phyloP scores from a whole-genome alignment of 2,888 invertebrate genomes.

The Craniophora ligustri region DNA sequence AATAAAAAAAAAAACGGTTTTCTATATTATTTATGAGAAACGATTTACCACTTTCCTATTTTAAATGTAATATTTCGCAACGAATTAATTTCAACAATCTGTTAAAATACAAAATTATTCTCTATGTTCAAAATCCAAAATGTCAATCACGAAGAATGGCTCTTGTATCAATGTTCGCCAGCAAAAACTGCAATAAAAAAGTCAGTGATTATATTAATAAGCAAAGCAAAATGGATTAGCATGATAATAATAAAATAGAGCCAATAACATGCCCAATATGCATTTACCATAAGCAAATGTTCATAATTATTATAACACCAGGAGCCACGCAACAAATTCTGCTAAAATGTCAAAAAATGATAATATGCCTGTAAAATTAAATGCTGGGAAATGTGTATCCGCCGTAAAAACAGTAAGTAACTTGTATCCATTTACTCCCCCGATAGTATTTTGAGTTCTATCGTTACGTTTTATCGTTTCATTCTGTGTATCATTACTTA shows the following conservation, averaged over 20 bases:
- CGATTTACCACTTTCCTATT: background rate
- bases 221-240: constrained; percentile 13
- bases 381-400: constrained; percentile 42
- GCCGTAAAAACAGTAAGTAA: constrained; percentile 54
- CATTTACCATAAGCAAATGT: background rate
- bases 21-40: no score
- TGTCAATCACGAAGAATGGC: no score
- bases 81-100: background rate
- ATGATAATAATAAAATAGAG: background rate
- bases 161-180: background rate
- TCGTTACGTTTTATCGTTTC: background rate
- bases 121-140: background rate
- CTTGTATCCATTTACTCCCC: background rate
- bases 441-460: background rate
- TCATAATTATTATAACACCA: background rate
- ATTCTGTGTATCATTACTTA: background rate
- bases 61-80: background rate
- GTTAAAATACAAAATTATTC: background rate
- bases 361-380: constrained; percentile 12
- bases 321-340: background rate
- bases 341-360: constrained; percentile 21
- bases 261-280: constrained; percentile 18
- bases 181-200: background rate
- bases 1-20: no score
- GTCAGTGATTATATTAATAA: background rate